Evolutionary conservation across 2,113 vertebrate genomes (phyloP).

Genomic region (Chloropsis hardwickii): DNA sequence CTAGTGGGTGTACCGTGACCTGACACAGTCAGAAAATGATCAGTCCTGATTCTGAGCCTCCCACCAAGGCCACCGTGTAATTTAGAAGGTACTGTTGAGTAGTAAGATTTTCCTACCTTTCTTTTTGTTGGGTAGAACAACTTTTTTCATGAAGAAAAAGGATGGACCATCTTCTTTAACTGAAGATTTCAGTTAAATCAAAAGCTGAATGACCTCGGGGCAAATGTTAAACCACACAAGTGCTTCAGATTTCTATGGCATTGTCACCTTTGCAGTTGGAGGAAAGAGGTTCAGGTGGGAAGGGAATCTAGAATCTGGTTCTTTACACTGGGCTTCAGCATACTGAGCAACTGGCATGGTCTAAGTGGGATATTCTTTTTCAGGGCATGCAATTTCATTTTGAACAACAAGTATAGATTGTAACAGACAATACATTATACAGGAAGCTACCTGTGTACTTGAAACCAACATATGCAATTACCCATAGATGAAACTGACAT

Average conservation of each 20-base stretch:
- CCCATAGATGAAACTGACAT: background rate
- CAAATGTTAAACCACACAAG: background rate
- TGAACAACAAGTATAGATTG: background rate
- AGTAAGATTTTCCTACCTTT: background rate
- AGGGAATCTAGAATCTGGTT: background rate
- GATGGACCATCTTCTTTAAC: background rate
- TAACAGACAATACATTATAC: background rate
- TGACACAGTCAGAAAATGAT: background rate
- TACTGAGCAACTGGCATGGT: background rate
- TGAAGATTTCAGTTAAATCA: background rate
- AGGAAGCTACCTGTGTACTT: background rate
- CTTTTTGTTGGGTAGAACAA: background rate
- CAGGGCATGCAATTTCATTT: background rate
- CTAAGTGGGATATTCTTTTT: background rate
- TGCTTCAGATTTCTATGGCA: background rate
- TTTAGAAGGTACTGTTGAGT: background rate
- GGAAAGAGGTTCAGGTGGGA: background rate
- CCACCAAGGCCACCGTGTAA: background rate
- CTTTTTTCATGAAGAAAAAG: background rate
- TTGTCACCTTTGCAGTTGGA: background rate
- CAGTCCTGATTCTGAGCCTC: background rate
- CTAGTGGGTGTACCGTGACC: background rate
- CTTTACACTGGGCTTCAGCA: background rate
- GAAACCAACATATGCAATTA: background rate
- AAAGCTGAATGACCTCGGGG: background rate